Evolutionary conservation across 2,113 vertebrate species (phyloP), one percentile per base, ranked within the genome.

Genomic region (Lampris incognitus): DNA sequence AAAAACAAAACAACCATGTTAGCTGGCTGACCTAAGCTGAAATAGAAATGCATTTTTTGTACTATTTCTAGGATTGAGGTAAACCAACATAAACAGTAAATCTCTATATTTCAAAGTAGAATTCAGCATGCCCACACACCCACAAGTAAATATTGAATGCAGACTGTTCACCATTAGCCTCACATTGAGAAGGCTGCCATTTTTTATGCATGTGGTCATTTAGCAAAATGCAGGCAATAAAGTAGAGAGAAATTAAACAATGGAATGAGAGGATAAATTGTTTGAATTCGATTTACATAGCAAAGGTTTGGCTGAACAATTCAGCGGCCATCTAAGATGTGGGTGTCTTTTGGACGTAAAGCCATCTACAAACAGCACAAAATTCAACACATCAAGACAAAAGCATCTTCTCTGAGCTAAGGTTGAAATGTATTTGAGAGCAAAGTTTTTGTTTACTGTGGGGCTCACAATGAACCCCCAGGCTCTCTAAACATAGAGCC

Each of bases 341-440:
- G 51, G 61, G 65, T 57, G 36, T 37, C 9, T 9, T 60, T n/a
- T 51, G 69, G 36, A 79, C 72, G 68, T 70, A 78, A 82, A 81
- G 74, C 69, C 70, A 36, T 73, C 83, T 87, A 82, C 64, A 84
- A 69, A 56, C 52, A 61, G 59, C 54, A 61, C 40, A 1, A 50
- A 57, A 70, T 68, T 39, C 10, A 54, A 6, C 63, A 56, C 1
- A 60, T 61, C 9, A 66, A 81, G 78, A 85, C 76, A 85, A 86
- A 82, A 78, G 60, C 52, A 56, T 56, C n/a, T 50, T 69, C 78
- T 83, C 68, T 58, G 61, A 85, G 81, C 68, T 83, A 6, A 49
- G 72, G 71, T 73, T 83, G 74, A 85, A 87, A 81, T 61, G 64
- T 73, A 87, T 79, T 77, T 74, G 73, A 61, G 64, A 70, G 82